Evolutionary conservation across 1,140 invertebrate genomes (phyloP), one percentile per base, ranked within the genome.

Genomic region (Grapholita molesta): DNA sequence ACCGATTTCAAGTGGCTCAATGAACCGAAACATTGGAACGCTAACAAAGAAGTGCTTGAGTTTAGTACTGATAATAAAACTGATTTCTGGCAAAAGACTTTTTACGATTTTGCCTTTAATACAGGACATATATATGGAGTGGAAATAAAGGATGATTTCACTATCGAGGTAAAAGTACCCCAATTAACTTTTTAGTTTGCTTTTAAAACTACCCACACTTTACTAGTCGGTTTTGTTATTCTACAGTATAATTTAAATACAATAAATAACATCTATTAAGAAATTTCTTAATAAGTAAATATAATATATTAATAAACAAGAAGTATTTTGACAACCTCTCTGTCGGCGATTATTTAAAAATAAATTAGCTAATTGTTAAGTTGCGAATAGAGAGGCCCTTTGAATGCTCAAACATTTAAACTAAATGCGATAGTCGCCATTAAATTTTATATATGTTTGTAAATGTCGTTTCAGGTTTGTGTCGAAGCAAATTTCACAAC

Each of bases 81-180:
- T 1, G 86, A 89, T 76, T 89, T 88, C 70, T 89, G 86, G 85
- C 79, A 84, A 75, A 77, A 73, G 42, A 87, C 86, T 7, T 85
- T 74, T 72, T 86, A 86, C 57, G 77, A 82, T 69, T 87, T 85
- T 55, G 25, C 73, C 42, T 67, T 68, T 53, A 84, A 83, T 24
- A 71, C 77, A 0, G 86, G 85, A 2, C 86, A 89, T 73, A 23
- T 86, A 7, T 89, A 70, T 66, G 82, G 79, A 12, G 52, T 78
- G 2, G 71, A 79, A 15, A 30, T 87, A 9, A 77, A 78, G 35
- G 78, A 82, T 23, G 79, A 89, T 53, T 86, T 89, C 61, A 82
- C 75, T 15, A 73, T 85, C 25, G 66, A 77, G 75, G 86, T 88
- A 71, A 72, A 73, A 28, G 12, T 28, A 38, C 11, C 5, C n/a